These are phyloP conservation scores for Agapornis roseicollis DNA, from an alignment of 2,113 vertebrate species.

Conservation along the genomic window DNA sequence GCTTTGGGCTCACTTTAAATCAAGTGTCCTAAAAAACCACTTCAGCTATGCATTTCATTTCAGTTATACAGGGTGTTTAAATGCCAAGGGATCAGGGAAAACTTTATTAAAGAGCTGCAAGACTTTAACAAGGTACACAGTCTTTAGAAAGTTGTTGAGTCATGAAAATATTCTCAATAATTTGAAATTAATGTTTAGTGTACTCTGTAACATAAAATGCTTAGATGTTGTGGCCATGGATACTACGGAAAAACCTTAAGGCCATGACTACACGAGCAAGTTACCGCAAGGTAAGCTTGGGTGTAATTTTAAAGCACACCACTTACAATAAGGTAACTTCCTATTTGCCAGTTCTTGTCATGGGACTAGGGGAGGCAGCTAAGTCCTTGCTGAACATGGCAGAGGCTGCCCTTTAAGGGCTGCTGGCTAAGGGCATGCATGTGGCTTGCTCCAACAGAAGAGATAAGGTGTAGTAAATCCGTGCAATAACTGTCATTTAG, in stretches of 20 bases:
- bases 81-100: constrained; percentile 43
- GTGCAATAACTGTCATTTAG: not conserved
- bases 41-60: constrained; percentile 36
- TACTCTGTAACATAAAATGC: constrained; percentile 31
- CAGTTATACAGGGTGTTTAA: constrained; percentile 15
- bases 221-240: constrained; percentile 51
- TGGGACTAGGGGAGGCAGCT: not conserved
- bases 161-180: constrained; percentile 61
- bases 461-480: not conserved
- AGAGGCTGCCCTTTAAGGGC: not conserved
- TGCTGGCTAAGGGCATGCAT: not conserved
- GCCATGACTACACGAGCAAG: constrained; percentile 34
- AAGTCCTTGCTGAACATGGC: not conserved
- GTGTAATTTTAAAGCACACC: constrained; percentile 23
- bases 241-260: constrained; percentile 55
- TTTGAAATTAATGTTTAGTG: constrained; percentile 64
- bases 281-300: constrained; percentile 42
- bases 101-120: constrained; percentile 50
- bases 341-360: not conserved
- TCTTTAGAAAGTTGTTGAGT: constrained; percentile 61
- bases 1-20: constrained; percentile 48
- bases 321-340: not conserved
- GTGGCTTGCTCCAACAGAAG: not conserved
- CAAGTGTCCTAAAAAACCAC: constrained; percentile 30
- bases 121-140: constrained; percentile 41